Evolutionary conservation across 2,797 vertebrate species (phyloP), one percentile per base, ranked within the genome.

Genomic region (Rhinophrynus dorsalis): DNA sequence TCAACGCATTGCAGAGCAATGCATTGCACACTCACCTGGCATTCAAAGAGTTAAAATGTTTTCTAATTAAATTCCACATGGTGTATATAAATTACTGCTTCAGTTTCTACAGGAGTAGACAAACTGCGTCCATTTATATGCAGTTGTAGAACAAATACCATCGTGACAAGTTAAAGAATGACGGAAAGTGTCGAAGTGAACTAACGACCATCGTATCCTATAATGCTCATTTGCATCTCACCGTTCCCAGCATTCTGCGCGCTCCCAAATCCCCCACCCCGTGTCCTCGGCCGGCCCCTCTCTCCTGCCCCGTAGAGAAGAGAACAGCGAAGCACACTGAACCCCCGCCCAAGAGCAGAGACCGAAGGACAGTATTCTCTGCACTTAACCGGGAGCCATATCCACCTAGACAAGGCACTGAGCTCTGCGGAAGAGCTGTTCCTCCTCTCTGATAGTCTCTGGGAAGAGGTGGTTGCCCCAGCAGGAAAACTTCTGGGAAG

Each of bases 241-340:
- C 27, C 42, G n/a, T 27, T 68, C 68, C 68, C 68, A 64, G 35
- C 51, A 32, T 54, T 40, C 63, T 30, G 24, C 55, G 67, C 67
- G 58, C 26, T 5, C 1, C 26, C 44, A 35, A 51, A 54, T 32
- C 69, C 62, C 62, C 75, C 74, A 40, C 58, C 45, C 48, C 35
- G 69, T 68, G 65, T 55, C 71, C 51, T 68, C 65, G 50, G 18
- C 51, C 17, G 37, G 74, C 48, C 65, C 60, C 66, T 44, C 54
- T 59, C 2, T 63, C 71, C 75, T 47, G 64, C 63, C 62, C 66
- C 69, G 23, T 35, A 59, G 59, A 44, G 68, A 27, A 55, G 75
- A 13, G 58, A 63, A 65, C 74, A 60, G 69, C 66, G 5, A 64
- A 75, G 67, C 68, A 27, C 74, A 55, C 15, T 13, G 75, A 30